These are phyloP conservation scores for Spinibarbus caldwelli DNA, from an alignment of 2,797 vertebrate genomes.

Conservation along the genomic window DNA sequence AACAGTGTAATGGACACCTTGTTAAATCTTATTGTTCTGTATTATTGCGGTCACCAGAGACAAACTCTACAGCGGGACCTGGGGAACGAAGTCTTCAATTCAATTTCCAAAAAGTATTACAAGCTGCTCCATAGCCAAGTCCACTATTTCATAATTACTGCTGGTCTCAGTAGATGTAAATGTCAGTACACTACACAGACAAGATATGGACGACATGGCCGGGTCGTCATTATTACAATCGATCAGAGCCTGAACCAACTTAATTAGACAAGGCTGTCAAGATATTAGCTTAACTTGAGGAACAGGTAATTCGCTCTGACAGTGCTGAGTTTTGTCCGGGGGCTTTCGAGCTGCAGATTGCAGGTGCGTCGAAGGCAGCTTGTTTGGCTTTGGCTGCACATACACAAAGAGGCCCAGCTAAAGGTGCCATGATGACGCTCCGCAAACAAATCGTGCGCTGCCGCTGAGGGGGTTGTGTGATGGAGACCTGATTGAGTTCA, in stretches of 20 bases:
- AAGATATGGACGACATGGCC: constrained; percentile 45
- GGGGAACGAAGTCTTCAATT: constrained; percentile 63
- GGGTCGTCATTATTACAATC: constrained; percentile 65
- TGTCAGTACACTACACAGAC: constrained; percentile 40
- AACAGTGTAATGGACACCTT: constrained; percentile 64
- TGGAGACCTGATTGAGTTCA: constrained; percentile 51
- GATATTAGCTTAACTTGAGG: constrained; percentile 72
- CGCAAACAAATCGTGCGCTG: background rate
- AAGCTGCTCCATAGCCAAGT: constrained; percentile 54
- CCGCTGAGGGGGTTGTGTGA: constrained; percentile 32
- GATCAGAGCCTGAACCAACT: constrained; percentile 73
- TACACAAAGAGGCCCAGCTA: constrained; percentile 36
- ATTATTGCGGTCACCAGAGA: constrained; percentile 69
- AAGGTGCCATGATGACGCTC: constrained; percentile 14
- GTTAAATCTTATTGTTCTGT: constrained; percentile 70
- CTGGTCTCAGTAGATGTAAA: constrained; percentile 54
- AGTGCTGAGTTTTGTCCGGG: constrained; percentile 35
- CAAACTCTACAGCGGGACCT: constrained; percentile 62
- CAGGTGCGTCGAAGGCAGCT: constrained; percentile 37
- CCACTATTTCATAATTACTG: constrained; percentile 70
- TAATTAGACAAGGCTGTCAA: constrained; percentile 71
- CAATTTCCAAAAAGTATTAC: constrained; percentile 72
- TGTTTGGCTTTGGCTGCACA: constrained; percentile 45
- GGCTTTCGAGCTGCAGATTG: constrained; percentile 22
- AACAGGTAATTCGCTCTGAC: constrained; percentile 72